Conservation (phyloP, 2,797 vertebrate genomes). For the Orientallactaga sibirica region DNA sequence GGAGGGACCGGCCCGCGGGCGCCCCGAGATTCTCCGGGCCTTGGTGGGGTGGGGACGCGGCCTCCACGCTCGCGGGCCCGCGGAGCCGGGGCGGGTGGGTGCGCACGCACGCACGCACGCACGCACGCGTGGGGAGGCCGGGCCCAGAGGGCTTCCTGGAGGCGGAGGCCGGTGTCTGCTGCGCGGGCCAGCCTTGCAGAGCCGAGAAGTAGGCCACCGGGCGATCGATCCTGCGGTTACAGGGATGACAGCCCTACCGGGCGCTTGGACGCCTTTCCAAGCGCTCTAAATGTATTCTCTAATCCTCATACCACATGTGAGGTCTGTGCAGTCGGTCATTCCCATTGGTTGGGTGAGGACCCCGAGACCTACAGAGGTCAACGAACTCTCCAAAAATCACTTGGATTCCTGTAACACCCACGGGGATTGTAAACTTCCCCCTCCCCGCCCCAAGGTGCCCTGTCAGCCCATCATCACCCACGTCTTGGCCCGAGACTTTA, state of each 20-base stretch:
- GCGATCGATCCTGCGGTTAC: too few species aligned
- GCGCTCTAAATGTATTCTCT: too few species aligned
- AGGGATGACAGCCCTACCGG: not conserved
- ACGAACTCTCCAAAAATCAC: not conserved
- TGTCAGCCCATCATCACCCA: not conserved
- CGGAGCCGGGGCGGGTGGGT: accelerated
- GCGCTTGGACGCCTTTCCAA: not conserved
- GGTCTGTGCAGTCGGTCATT: not conserved
- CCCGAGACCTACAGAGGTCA: not conserved
- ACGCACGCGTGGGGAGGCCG: not conserved
- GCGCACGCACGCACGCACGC: not conserved
- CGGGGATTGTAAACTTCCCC: too few species aligned
- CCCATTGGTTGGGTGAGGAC: not conserved
- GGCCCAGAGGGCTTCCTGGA: conserved; percentile 60
- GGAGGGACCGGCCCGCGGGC: not conserved
- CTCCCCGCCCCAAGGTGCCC: too few species aligned
- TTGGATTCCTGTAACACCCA: too few species aligned
- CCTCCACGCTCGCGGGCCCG: accelerated
- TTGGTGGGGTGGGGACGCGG: not conserved
- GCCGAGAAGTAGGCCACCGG: not conserved
- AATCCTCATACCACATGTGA: not conserved
- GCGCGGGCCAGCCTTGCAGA: too few species aligned
- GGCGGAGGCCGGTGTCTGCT: not conserved
- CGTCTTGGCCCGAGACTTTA: accelerated
- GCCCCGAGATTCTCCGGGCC: too few species aligned